Base-by-base conservation (phyloP, 1,140 invertebrate species). In the Drosophila insularis region DNA sequence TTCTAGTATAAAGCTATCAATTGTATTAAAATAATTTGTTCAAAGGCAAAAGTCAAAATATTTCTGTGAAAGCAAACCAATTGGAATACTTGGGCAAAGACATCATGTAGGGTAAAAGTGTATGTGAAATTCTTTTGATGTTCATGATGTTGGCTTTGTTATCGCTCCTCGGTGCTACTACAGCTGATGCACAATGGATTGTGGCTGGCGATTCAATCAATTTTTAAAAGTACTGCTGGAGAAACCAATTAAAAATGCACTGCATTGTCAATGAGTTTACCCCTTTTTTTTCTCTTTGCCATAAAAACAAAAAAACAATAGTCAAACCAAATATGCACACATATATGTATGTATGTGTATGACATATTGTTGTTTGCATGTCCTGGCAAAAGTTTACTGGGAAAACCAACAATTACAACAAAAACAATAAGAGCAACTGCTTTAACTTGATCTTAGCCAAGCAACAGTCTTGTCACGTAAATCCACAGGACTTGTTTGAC, bases 381-480 rank as follows among this genome's bases (percentile, higher is more conserved):
- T 35, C 40, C 27, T 50, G 13, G 32, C n/a, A 0, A 19, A 53
- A 63, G 19, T n/a, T 14, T 2, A 40, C 4, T 23, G 23, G 37
- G 13, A 3, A 50, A 32, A 54, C 14, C 43, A 63, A 37, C 5
- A 54, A 37, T 13, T n/a, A 53, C 17, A 54, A 54, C 17, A 37
- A 54, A 6, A 40, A 17, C 1, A 37, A 59, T 5, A 62, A 27
- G 4, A 61, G 37, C 63, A 67, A 50, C 23, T 60, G 46, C 46
- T 27, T 55, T 59, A 53, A 50, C 53, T 14, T 11, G 21, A n/a
- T 17, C 17, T 14, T 35, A 53, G 17, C 6, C 17, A 43, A 69
- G 69, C 68, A 71, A 68, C 68, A 72, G 66, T 72, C 58, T 46
- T 69, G 70, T 69, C 70, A 72, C 67, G 70, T 72, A 72, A 72